These are phyloP conservation scores for Ceratina japonica DNA, from an alignment of 1,140 invertebrate species.

Conservation along the genomic window DNA sequence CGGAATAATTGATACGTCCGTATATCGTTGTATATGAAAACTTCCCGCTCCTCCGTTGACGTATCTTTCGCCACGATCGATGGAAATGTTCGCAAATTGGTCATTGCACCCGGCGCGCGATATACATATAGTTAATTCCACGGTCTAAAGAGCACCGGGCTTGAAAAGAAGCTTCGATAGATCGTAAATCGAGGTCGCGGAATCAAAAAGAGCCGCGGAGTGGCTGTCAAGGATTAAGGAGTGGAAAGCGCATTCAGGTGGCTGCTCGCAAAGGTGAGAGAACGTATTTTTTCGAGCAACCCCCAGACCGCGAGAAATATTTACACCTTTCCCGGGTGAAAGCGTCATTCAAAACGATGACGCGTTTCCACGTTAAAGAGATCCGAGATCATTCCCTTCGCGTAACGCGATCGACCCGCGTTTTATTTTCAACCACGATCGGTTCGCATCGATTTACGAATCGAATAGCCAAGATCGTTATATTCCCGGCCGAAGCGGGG, in stretches of 20 bases:
- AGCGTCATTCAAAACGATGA: slow-evolving; percentile 22
- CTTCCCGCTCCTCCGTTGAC: no score
- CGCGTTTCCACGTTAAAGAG: not conserved
- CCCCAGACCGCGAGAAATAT: slow-evolving; percentile 9
- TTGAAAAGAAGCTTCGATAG: slow-evolving; percentile 44
- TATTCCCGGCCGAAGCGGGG: no score
- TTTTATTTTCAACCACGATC: no score
- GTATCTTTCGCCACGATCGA: not conserved
- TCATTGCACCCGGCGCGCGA: not conserved
- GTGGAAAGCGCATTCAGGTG: slow-evolving; percentile 35
- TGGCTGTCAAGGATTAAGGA: slow-evolving; percentile 45
- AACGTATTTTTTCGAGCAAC: slow-evolving; percentile 33
- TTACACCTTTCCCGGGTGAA: slow-evolving; percentile 21
- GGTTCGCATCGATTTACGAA: no score
- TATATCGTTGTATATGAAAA: no score
- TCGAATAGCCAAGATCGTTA: no score
- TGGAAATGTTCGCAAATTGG: not conserved
- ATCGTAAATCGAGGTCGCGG: slow-evolving; percentile 42
- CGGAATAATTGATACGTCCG: no score
- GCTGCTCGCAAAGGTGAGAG: slow-evolving; percentile 19
- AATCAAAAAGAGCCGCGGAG: slow-evolving; percentile 35
- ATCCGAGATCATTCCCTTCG: no score
- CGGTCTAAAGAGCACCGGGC: not conserved
- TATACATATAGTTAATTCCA: not conserved
- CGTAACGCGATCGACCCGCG: no score